These are phyloP conservation scores for Prolemur simus DNA, from an alignment of 2,113 vertebrate genomes.

Conservation along the genomic window DNA sequence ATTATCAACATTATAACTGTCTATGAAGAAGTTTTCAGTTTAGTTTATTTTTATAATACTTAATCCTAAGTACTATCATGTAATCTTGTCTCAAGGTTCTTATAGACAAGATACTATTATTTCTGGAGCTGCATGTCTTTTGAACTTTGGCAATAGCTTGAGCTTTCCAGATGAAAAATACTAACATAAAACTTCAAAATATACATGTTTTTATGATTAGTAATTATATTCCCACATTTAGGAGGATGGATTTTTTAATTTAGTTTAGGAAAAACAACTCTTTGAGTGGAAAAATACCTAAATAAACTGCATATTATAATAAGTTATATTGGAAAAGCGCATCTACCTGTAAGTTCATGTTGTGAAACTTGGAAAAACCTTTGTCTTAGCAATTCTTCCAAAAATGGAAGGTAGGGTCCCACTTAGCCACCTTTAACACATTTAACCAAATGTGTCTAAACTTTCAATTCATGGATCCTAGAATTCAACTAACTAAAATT, in stretches of 20 bases:
- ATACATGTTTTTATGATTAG: constrained; percentile 13
- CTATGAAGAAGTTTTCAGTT: constrained; percentile 7
- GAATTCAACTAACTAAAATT: neutral
- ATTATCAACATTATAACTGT: neutral
- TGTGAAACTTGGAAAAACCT: constrained; percentile 40
- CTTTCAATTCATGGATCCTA: neutral
- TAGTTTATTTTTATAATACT: constrained; percentile 14
- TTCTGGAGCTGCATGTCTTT: constrained; percentile 31
- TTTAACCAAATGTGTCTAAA: neutral
- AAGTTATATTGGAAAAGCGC: neutral
- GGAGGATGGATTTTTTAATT: neutral
- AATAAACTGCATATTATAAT: neutral
- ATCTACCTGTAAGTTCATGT: neutral
- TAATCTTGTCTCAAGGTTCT: neutral
- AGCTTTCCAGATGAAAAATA: constrained; percentile 45
- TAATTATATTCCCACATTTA: constrained; percentile 12
- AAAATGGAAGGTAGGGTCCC: neutral
- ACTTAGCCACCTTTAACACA: neutral
- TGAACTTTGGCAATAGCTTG: constrained; percentile 43
- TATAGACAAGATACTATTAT: constrained; percentile 1
- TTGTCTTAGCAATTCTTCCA: neutral
- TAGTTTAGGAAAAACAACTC: constrained; percentile 26
- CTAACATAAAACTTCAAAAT: constrained; percentile 27
- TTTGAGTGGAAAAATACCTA: neutral
- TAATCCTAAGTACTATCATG: neutral